Conservation (phyloP, 2,797 vertebrate genomes). For the Anabacerthia variegaticeps region DNA sequence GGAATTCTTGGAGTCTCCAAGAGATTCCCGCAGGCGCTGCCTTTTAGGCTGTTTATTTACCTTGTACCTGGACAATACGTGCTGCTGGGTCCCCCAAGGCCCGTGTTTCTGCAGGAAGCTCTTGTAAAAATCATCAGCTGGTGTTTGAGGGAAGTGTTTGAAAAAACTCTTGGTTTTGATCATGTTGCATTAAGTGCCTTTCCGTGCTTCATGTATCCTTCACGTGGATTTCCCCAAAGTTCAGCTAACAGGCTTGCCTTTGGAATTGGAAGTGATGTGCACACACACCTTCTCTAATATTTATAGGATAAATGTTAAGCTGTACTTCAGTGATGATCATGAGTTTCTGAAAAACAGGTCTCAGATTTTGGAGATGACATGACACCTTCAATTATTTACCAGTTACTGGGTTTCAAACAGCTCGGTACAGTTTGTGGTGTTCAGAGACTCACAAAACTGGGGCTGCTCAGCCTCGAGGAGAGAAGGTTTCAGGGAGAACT, state of each 20-base stretch:
- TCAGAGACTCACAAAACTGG: background rate
- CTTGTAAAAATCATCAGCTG: background rate
- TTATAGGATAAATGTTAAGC: constrained; percentile 37
- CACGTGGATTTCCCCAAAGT: background rate
- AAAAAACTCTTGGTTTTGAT: background rate
- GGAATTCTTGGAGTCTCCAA: background rate
- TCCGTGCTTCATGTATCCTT: background rate
- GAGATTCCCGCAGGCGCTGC: background rate
- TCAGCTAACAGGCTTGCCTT: constrained; percentile 31
- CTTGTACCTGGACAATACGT: background rate
- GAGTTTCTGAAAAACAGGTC: constrained; percentile 32
- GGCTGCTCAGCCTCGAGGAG: background rate
- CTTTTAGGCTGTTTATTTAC: constrained; percentile 34
- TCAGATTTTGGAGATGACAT: background rate
- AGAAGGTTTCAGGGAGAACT: fast-evolving
- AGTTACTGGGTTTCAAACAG: background rate
- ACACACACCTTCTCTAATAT: constrained; percentile 7
- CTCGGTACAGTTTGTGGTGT: background rate
- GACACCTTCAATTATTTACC: constrained; percentile 62
- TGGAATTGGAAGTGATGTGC: constrained; percentile 29
- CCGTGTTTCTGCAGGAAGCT: background rate
- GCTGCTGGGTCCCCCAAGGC: background rate
- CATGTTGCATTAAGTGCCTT: background rate
- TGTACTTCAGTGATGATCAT: background rate
- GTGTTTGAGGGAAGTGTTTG: background rate